These are phyloP conservation scores for Microctonus brassicae DNA, from an alignment of 2,888 invertebrate genomes.

Conservation along the genomic window DNA sequence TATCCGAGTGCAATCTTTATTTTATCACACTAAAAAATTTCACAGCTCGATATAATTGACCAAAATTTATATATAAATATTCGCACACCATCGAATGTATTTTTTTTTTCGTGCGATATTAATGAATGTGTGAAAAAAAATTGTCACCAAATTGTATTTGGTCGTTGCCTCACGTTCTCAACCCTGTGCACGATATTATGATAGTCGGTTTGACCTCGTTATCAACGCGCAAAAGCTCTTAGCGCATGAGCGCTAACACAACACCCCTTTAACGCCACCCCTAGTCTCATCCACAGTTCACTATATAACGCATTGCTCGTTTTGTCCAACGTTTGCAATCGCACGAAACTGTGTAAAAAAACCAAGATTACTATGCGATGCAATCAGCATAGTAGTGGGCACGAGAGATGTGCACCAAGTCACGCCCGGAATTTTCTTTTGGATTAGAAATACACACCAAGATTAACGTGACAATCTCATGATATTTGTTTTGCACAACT, in stretches of 20 bases:
- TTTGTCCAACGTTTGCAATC: conserved; percentile 3
- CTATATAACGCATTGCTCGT: too few species aligned
- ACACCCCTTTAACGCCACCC: neutral
- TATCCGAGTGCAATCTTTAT: neutral
- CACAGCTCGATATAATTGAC: neutral
- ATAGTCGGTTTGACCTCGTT: neutral
- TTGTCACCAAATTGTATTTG: neutral
- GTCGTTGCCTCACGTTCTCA: neutral
- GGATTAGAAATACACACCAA: conserved; percentile 43
- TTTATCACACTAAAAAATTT: neutral
- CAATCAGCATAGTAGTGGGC: conserved; percentile 55
- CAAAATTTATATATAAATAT: neutral
- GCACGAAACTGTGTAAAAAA: conserved; percentile 51
- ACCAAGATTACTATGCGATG: conserved; percentile 66
- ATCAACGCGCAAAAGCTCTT: neutral
- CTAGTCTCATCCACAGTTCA: neutral
- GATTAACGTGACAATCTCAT: conserved; percentile 45
- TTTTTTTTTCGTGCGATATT: too few species aligned
- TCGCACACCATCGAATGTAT: too few species aligned
- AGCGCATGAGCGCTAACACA: neutral
- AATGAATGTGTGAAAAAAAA: too few species aligned
- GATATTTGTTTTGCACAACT: conserved; percentile 24
- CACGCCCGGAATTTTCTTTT: conserved; percentile 39
- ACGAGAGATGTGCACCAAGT: neutral
- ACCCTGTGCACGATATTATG: neutral